A percentile compares a stretch with the other conserved stretches of the same genome.
Conservation (phyloP, 2,797 vertebrate genomes). For the Lacerta bilineata region DNA sequence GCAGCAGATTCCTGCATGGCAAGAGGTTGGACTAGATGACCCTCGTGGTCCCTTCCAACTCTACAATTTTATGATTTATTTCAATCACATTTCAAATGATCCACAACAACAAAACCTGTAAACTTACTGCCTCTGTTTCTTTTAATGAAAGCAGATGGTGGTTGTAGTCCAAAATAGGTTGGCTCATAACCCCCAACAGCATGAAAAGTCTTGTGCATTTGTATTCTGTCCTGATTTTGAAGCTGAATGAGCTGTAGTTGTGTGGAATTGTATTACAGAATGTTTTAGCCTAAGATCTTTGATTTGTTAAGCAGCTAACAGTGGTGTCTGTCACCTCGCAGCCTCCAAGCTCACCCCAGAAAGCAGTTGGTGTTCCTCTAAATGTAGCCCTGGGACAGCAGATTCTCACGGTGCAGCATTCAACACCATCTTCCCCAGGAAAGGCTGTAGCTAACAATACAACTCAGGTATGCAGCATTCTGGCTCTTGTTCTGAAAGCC, state of each 20-base stretch:
- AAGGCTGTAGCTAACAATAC: conserved; percentile 86
- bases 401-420: conserved; percentile 90
- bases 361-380: conserved; percentile 87
- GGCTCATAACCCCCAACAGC: not conserved
- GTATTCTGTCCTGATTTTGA: not conserved
- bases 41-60: too few relatives aligned
- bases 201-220: not conserved
- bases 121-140: not conserved
- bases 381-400: conserved; percentile 91
- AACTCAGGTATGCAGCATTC: conserved; percentile 81
- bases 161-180: too few relatives aligned
- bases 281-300: conserved; percentile 52
- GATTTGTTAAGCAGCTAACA: conserved; percentile 82
- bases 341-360: conserved; percentile 88
- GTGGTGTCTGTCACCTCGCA: conserved; percentile 91
- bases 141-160: too few relatives aligned
- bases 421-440: conserved; percentile 86
- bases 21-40: too few relatives aligned
- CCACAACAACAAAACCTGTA: not conserved
- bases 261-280: not conserved
- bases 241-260: not conserved
- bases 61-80: not conserved
- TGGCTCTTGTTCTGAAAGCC: conserved; percentile 24
- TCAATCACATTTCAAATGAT: not conserved
- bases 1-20: too few relatives aligned